A percentile compares a stretch with the other conserved stretches of the same genome.
phyloP scores from a whole-genome alignment of 2,888 invertebrate species.

The Sinotaia quadrata region DNA sequence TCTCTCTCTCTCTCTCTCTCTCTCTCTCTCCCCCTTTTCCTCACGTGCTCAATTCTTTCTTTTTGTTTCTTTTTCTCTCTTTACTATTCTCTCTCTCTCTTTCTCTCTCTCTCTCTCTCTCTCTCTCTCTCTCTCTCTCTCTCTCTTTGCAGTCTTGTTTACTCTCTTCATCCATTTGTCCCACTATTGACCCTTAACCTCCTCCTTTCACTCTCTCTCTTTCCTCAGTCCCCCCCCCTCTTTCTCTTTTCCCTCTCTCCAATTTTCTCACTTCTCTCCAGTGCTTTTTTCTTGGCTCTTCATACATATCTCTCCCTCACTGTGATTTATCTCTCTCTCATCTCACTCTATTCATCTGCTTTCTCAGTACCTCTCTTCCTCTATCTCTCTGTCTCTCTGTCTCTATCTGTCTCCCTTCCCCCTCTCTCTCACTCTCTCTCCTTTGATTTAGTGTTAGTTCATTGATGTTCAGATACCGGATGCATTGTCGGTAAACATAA shows the following conservation, averaged over 20 bases:
- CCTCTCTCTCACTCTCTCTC: too few relatives aligned
- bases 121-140: background rate
- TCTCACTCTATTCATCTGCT: too few relatives aligned
- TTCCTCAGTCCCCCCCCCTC: background rate
- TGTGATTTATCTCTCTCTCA: too few relatives aligned
- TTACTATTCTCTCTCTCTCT: background rate
- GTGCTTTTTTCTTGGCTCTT: too few relatives aligned
- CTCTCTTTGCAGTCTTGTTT: background rate
- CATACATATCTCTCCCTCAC: too few relatives aligned
- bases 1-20: background rate
- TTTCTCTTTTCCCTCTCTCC: background rate
- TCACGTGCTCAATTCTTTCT: background rate
- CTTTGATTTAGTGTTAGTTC: too few relatives aligned
- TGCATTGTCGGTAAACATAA: too few relatives aligned
- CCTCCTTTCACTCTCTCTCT: background rate
- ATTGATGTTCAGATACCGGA: too few relatives aligned
- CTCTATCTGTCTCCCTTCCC: too few relatives aligned
- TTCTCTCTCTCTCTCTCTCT: background rate
- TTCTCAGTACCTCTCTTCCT: too few relatives aligned
- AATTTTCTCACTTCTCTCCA: too few relatives aligned
- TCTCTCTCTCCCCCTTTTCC: background rate
- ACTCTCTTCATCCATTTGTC: background rate
- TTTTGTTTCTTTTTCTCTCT: background rate
- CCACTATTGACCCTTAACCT: background rate
- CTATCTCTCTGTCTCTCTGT: too few relatives aligned